Conservation (phyloP, 92 coral and sea anemone species). For the Muricea muricata region DNA sequence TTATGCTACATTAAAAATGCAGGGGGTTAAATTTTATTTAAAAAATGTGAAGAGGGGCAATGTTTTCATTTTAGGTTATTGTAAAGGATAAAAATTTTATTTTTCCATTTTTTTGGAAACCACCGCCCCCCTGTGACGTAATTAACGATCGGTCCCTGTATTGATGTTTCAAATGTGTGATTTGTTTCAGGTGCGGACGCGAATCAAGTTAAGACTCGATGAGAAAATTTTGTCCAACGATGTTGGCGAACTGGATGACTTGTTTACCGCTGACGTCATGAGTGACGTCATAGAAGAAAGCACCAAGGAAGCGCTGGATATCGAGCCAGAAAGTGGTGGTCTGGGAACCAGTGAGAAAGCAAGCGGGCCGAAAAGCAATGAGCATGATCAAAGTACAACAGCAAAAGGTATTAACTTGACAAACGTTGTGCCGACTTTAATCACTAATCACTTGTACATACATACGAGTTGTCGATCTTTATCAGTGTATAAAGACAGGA, state of each 20-base stretch:
- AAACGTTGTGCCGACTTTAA: neutral
- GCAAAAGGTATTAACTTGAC: neutral
- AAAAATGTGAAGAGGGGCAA: too few relatives aligned
- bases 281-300: conserved; percentile 56
- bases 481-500: too few relatives aligned
- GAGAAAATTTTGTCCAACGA: conserved; percentile 25
- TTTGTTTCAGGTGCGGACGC: conserved; percentile 56
- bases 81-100: too few relatives aligned
- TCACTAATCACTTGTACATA: too few relatives aligned
- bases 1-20: too few relatives aligned
- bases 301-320: conserved; percentile 28
- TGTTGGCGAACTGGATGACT: conserved; percentile 18
- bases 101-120: too few relatives aligned
- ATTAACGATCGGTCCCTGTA: too few relatives aligned
- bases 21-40: too few relatives aligned
- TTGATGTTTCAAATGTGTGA: neutral
- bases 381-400: neutral
- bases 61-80: too few relatives aligned
- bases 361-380: conserved; percentile 29
- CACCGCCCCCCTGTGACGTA: too few relatives aligned
- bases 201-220: neutral
- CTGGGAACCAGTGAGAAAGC: conserved; percentile 25
- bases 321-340: conserved; percentile 6
- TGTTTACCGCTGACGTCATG: conserved; percentile 6
- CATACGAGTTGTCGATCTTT: too few relatives aligned